phyloP scores from a whole-genome alignment of 2,113 vertebrate species.

The Ptyas mucosa region DNA sequence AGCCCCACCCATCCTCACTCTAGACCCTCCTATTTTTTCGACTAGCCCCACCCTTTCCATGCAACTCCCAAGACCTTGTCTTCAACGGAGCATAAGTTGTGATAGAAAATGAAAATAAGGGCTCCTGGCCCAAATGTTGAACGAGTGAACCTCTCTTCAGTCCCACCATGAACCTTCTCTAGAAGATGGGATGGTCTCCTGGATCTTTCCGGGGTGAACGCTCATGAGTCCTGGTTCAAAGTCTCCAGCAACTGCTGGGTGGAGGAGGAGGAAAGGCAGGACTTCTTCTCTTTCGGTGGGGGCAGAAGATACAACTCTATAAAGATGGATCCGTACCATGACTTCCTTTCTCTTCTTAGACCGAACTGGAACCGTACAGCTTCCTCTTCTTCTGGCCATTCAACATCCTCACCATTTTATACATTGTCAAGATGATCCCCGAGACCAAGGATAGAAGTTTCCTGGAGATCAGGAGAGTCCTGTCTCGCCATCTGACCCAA shows the following conservation, averaged over 20 bases:
- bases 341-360: background rate
- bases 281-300: background rate
- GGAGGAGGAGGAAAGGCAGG: background rate
- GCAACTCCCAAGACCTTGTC: background rate
- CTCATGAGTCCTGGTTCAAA: background rate
- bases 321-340: background rate
- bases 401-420: background rate
- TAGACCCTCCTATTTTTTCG: background rate
- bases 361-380: background rate
- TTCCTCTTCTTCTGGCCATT: slow-evolving; percentile 1
- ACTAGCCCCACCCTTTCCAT: background rate
- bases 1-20: background rate
- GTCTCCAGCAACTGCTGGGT: background rate
- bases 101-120: background rate
- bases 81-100: background rate
- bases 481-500: background rate
- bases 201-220: background rate
- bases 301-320: background rate
- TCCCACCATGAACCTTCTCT: background rate
- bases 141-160: background rate
- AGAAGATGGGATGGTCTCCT: background rate
- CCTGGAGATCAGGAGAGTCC: background rate
- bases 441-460: background rate
- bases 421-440: background rate
- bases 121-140: background rate